A percentile compares a stretch with the other conserved stretches of the same genome.
Evolutionary conservation across 2,797 vertebrate species (phyloP).

Genomic region (Poecilia gillii): DNA sequence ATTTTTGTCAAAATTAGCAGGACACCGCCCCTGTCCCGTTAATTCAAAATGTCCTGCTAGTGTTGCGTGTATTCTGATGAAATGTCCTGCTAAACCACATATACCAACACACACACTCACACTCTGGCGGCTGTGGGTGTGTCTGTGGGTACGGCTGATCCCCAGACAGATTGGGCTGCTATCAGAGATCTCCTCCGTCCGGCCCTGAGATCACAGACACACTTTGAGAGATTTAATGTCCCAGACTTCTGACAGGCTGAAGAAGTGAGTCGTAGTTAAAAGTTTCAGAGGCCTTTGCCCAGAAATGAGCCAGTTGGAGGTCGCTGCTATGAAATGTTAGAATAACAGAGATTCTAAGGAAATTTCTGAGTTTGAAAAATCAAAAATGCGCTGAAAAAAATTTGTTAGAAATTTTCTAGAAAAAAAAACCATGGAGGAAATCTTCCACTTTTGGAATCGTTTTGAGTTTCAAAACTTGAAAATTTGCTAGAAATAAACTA

Average conservation of each 20-base stretch:
- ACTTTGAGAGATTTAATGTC: slow-evolving; percentile 41
- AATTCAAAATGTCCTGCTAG: no score
- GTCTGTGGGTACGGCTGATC: slow-evolving; percentile 73
- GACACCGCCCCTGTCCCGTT: no score
- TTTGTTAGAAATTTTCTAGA: no score
- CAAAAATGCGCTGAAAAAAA: no score
- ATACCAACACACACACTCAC: not conserved
- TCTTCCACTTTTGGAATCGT: no score
- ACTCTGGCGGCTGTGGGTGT: slow-evolving; percentile 46
- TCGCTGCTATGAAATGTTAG: not conserved
- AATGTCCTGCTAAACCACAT: no score
- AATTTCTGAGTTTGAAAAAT: no score
- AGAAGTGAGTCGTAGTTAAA: slow-evolving; percentile 25
- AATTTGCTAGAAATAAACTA: no score
- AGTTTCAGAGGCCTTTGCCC: slow-evolving; percentile 9
- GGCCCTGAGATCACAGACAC: slow-evolving; percentile 48
- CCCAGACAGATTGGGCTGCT: slow-evolving; percentile 76
- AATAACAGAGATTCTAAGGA: not conserved
- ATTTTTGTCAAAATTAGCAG: no score
- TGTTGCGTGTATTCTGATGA: no score
- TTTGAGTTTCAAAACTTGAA: no score
- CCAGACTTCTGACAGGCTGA: slow-evolving; percentile 15
- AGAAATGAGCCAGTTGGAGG: not conserved
- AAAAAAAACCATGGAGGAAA: no score
- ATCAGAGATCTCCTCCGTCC: slow-evolving; percentile 75